A percentile compares a stretch with the other conserved stretches of the same genome.
phyloP scores from a whole-genome alignment of 2,888 invertebrate genomes.

The Ectropis crepuscularia region DNA sequence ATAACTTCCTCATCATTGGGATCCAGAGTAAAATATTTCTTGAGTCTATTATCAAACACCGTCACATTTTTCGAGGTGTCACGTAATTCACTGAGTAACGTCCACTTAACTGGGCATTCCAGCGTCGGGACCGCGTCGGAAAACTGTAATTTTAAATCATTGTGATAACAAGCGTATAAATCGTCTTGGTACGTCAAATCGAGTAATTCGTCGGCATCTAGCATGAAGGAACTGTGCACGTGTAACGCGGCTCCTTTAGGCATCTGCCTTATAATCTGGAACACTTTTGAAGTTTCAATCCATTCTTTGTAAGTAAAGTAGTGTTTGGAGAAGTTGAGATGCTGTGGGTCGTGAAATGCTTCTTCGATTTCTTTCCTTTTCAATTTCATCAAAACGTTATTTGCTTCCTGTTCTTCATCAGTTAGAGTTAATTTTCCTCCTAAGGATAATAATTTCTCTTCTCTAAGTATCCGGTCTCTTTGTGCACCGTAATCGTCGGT shows the following conservation, averaged over 20 bases:
- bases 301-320: slow-evolving; percentile 85
- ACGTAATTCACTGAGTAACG: slow-evolving; percentile 76
- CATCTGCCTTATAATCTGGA: slow-evolving; percentile 86
- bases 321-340: slow-evolving; percentile 87
- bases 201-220: slow-evolving; percentile 85
- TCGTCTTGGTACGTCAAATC: slow-evolving; percentile 86
- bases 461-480: slow-evolving; percentile 56
- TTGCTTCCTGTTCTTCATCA: slow-evolving; percentile 78
- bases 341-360: slow-evolving; percentile 74
- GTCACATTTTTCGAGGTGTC: slow-evolving; percentile 68
- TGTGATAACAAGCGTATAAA: slow-evolving; percentile 82
- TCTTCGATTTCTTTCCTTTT: slow-evolving; percentile 81
- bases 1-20: slow-evolving; percentile 65
- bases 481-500: slow-evolving; percentile 51
- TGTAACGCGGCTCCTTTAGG: slow-evolving; percentile 92
- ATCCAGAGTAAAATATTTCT: slow-evolving; percentile 81
- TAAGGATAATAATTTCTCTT: slow-evolving; percentile 74
- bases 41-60: slow-evolving; percentile 81
- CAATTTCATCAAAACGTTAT: slow-evolving; percentile 83
- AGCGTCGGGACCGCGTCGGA: slow-evolving; percentile 57
- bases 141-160: slow-evolving; percentile 68
- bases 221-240: slow-evolving; percentile 87
- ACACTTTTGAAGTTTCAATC: slow-evolving; percentile 87
- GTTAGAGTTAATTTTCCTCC: slow-evolving; percentile 79
- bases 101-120: slow-evolving; percentile 76